Conservation (phyloP, 2,888 invertebrate genomes). For the Nemotelus pantherinus region DNA sequence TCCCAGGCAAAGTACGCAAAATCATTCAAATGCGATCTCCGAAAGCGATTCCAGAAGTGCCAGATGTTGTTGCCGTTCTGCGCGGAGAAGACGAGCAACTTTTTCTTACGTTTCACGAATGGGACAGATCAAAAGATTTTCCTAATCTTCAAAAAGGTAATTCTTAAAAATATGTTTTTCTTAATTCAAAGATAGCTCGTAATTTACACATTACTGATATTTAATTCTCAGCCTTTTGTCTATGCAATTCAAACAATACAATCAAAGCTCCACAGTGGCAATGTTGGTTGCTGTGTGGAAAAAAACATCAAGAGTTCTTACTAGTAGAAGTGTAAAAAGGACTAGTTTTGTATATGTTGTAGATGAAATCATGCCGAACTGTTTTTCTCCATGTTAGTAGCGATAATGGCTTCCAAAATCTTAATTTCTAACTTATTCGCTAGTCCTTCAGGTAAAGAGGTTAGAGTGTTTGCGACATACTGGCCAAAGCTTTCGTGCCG, state of each 20-base stretch:
- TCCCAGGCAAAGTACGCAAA: conserved; percentile 53
- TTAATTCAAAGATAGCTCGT: conserved; percentile 48
- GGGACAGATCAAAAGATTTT: conserved; percentile 53
- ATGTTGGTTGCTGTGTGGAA: no score
- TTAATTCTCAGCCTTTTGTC: background rate
- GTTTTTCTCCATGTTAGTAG: conserved; percentile 61
- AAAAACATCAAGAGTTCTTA: no score
- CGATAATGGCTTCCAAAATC: conserved; percentile 62
- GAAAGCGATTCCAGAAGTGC: conserved; percentile 27
- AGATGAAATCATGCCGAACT: conserved; percentile 5
- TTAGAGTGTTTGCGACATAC: conserved; percentile 63
- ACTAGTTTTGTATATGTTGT: no score
- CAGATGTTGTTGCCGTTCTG: conserved; percentile 56
- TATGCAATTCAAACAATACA: background rate
- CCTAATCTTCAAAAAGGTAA: conserved; percentile 58
- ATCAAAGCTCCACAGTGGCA: no score
- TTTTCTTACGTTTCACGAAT: conserved; percentile 54
- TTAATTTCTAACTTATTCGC: conserved; percentile 61
- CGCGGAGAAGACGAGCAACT: conserved; percentile 47
- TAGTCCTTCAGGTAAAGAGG: conserved; percentile 58
- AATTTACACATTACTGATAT: background rate
- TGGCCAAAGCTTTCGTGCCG: conserved; percentile 60
- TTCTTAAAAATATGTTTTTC: conserved; percentile 48
- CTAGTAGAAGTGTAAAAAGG: no score
- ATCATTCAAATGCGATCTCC: conserved; percentile 52